Percentiles rank a stretch among this genome's conserved stretches.
Evolutionary conservation across 1,140 invertebrate species (phyloP).

Genomic region (Bathynomus jamesi): DNA sequence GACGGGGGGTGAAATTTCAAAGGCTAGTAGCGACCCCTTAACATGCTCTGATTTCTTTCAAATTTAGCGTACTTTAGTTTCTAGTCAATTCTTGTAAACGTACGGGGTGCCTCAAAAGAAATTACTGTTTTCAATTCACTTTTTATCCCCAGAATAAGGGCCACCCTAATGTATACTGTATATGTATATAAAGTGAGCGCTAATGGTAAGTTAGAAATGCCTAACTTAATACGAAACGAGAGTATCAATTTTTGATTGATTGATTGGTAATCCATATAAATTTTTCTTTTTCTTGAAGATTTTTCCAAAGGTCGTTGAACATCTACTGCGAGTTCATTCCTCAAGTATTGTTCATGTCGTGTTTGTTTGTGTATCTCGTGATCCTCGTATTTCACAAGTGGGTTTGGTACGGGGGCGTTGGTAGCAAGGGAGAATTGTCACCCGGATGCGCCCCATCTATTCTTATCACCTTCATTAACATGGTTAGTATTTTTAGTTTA

Average conservation of each 20-base stretch:
- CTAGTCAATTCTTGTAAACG: neutral
- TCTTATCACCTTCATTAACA: slow-evolving; percentile 90
- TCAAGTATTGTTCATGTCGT: slow-evolving; percentile 71
- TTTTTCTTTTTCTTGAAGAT: no score
- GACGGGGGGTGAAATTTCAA: no score
- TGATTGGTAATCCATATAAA: no score
- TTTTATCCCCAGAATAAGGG: no score
- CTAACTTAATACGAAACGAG: no score
- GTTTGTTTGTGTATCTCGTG: slow-evolving; percentile 81
- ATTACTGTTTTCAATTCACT: slow-evolving; percentile 21
- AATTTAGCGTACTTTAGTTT: neutral
- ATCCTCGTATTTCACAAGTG: slow-evolving; percentile 87
- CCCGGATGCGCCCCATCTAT: slow-evolving; percentile 76
- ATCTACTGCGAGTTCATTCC: slow-evolving; percentile 80
- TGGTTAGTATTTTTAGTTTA: slow-evolving; percentile 52
- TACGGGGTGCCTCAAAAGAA: no score
- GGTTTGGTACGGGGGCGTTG: slow-evolving; percentile 59
- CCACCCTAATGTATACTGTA: no score
- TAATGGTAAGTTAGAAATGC: no score
- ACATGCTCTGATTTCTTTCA: no score
- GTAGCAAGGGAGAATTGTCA: slow-evolving; percentile 41
- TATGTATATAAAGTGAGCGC: no score
- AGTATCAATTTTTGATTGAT: no score
- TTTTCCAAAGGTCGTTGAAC: slow-evolving; percentile 67
- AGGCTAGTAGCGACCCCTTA: no score